Base-by-base conservation (phyloP, 2,888 invertebrate species). In the Stenoptilia bipunctidactyla region DNA sequence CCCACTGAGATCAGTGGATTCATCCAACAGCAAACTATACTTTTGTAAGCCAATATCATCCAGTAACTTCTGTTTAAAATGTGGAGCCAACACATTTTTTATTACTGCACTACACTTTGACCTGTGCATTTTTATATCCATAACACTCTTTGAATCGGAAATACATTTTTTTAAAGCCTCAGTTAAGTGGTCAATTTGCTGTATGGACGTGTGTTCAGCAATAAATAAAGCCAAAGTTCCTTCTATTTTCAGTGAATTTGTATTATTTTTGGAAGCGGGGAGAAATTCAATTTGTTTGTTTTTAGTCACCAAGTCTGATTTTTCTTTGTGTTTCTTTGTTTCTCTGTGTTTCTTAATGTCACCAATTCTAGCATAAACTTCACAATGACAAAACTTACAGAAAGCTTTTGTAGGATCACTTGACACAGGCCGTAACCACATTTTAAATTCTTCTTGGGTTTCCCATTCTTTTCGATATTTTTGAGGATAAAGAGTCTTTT, bases 1-100 rank as follows among this genome's bases (percentile, higher is more conserved):
- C 1, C 39, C 39, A 10, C 37, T 37, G 12, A 42, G n/a, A 12
- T 42, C 42, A 9, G 42, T 42, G 12, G 42, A 42, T 15, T 42
- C 42, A 15, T 39, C 39, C 27, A 42, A 15, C 13, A 42, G n/a
- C 12, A 15, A 8, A 39, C 39, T 42, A 13, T 37, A 42, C 15
- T 39, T 39, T 34, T 42, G 42, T 34, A 8, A 13, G 13, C 25
- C 34, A 13, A 39, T 25, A 34, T 39, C 39, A 14, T 39, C 34
- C 25, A 14, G 25, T 34, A 39, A n/a, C 14, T 2, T 25, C 25
- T 39, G 34, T 20, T 20, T 13, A 8, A 39, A 39, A 25, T 39
- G 39, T 25, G 34, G 20, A n/a, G 39, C 25, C 14, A 39, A 34
- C 25, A 39, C 39, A 34, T 39, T 38, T 9, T 38, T 38, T 34